phyloP scores from a whole-genome alignment of 2,797 vertebrate genomes.

The Rousettus madagascariensis region DNA sequence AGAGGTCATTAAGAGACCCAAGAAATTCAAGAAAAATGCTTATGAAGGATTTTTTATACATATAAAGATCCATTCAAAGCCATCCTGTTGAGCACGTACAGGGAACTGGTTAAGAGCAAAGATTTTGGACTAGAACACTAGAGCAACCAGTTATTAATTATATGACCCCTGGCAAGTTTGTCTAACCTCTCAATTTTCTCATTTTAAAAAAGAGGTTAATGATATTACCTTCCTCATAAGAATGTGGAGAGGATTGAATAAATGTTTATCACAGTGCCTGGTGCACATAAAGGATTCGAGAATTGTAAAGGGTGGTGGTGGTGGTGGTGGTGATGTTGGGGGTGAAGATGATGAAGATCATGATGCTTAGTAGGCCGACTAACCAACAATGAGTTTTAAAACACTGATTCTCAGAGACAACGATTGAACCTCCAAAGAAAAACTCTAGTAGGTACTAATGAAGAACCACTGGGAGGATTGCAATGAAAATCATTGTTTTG shows the following conservation, averaged over 20 bases:
- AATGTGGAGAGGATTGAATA: neutral
- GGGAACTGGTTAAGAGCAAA: slow-evolving; percentile 33
- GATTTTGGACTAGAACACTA: slow-evolving; percentile 35
- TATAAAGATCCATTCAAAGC: slow-evolving; percentile 2
- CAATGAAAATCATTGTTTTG: neutral
- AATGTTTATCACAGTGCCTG: neutral
- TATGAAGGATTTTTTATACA: neutral
- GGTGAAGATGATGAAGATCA: neutral
- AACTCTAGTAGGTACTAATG: neutral
- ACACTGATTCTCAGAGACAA: neutral
- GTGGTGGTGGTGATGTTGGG: neutral
- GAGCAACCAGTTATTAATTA: slow-evolving; percentile 3
- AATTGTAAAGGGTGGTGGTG: neutral
- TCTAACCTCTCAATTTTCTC: neutral
- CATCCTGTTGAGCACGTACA: neutral
- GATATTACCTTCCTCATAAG: neutral
- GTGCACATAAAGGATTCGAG: neutral
- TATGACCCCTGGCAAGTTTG: neutral
- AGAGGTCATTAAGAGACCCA: slow-evolving; percentile 62
- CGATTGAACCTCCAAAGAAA: neutral
- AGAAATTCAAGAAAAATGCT: slow-evolving; percentile 67
- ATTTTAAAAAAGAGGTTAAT: neutral
- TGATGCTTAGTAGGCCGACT: neutral
- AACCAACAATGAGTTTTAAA: neutral
- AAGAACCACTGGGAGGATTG: neutral